phyloP scores from a whole-genome alignment of 92 coral and sea anemone species.

The Anthopleura xanthogrammica region DNA sequence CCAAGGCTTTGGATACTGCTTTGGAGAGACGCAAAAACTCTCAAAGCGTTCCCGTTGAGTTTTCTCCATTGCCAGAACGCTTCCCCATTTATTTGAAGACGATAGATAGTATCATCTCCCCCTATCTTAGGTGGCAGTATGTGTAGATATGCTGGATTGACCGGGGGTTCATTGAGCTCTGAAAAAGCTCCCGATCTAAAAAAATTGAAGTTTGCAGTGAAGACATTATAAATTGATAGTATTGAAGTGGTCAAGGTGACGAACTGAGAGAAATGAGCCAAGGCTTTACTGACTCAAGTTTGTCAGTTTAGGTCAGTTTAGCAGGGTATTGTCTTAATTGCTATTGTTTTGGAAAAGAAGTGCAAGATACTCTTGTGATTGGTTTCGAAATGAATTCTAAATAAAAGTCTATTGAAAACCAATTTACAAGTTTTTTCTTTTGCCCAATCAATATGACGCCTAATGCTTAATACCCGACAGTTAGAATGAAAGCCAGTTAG shows the following conservation, averaged over 20 bases:
- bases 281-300: neutral
- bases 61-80: too few species aligned
- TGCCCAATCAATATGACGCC: neutral
- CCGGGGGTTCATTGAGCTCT: constrained; percentile 43
- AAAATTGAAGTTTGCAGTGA: neutral
- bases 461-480: neutral
- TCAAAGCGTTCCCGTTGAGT: too few species aligned
- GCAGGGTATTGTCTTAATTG: neutral
- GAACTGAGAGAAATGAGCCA: neutral
- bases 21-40: too few species aligned
- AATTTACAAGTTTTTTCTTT: neutral
- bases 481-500: neutral
- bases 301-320: neutral
- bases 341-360: neutral
- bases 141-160: constrained; percentile 13
- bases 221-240: neutral
- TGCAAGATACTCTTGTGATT: neutral
- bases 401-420: neutral
- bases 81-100: neutral
- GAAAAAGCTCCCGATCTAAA: constrained; percentile 29
- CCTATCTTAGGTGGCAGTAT: constrained; percentile 6
- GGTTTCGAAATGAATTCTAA: neutral
- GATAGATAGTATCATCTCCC: neutral
- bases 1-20: too few species aligned
- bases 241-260: neutral